Percentiles rank a stretch among this genome's conserved stretches.
phyloP scores from a whole-genome alignment of 2,113 vertebrate species.

The Echinops telfairi region DNA sequence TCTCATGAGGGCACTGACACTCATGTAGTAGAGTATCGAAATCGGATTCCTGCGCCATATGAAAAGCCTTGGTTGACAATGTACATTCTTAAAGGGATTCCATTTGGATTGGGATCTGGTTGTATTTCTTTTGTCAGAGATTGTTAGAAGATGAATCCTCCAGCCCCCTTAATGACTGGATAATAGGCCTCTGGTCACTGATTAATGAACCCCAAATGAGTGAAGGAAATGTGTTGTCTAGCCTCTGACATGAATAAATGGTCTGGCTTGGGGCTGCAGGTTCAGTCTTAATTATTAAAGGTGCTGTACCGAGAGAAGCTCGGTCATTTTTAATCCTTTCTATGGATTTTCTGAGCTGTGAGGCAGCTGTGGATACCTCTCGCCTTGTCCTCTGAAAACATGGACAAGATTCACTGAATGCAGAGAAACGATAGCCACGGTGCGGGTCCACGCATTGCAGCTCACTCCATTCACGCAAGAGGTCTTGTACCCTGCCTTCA shows the following conservation, averaged over 20 bases:
- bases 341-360: not conserved
- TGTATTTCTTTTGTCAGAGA: not conserved
- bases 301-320: not conserved
- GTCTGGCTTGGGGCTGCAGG: not conserved
- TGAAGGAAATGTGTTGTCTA: conserved; percentile 35
- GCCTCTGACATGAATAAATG: conserved; percentile 56
- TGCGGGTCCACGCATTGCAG: fast-evolving
- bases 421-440: not conserved
- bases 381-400: not conserved
- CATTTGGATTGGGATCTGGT: not conserved
- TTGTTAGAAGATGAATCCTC: conserved; percentile 60
- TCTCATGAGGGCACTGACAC: not conserved
- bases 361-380: not conserved
- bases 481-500: not conserved
- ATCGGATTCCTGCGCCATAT: too few species aligned
- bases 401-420: not conserved
- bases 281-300: conserved; percentile 62
- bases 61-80: not conserved
- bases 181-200: conserved; percentile 56
- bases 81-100: not conserved
- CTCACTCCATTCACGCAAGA: not conserved
- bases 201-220: conserved; percentile 52
- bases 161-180: not conserved
- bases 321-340: conserved; percentile 30
- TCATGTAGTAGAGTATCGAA: fast-evolving